Evolutionary conservation across 2,113 vertebrate genomes (phyloP).

Genomic region (Pongo pygmaeus): DNA sequence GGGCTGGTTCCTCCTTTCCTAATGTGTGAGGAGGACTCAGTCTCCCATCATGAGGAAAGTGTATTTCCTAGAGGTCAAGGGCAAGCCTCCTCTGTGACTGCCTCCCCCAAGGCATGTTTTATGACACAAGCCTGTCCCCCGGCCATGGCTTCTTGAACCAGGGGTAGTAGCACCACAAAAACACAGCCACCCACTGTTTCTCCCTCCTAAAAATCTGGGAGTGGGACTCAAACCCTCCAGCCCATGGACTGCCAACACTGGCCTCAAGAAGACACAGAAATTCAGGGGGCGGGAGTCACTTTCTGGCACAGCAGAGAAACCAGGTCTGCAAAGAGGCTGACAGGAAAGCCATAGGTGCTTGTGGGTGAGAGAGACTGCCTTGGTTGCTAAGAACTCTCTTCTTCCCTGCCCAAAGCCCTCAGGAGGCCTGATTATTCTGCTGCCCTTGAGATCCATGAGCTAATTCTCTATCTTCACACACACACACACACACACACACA

Average conservation of each 20-base stretch:
- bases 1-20: not conserved
- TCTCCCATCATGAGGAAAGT: not conserved
- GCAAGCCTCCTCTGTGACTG: not conserved
- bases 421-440: not conserved
- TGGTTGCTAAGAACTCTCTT: not conserved
- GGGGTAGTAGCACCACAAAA: not conserved
- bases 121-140: not conserved
- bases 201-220: not conserved
- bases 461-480: not conserved
- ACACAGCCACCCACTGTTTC: not conserved
- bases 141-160: not conserved
- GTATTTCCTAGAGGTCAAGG: not conserved
- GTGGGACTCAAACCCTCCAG: not conserved
- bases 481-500: not conserved
- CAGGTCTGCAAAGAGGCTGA: not conserved
- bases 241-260: not conserved
- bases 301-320: not conserved
- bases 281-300: not conserved
- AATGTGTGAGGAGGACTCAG: not conserved
- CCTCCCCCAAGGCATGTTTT: not conserved
- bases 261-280: not conserved
- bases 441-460: not conserved
- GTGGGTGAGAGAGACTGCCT: not conserved
- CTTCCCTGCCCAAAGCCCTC: fast-evolving
- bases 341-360: not conserved